phyloP scores from a whole-genome alignment of 2,888 invertebrate genomes.

The Hoplodrina ambigua region DNA sequence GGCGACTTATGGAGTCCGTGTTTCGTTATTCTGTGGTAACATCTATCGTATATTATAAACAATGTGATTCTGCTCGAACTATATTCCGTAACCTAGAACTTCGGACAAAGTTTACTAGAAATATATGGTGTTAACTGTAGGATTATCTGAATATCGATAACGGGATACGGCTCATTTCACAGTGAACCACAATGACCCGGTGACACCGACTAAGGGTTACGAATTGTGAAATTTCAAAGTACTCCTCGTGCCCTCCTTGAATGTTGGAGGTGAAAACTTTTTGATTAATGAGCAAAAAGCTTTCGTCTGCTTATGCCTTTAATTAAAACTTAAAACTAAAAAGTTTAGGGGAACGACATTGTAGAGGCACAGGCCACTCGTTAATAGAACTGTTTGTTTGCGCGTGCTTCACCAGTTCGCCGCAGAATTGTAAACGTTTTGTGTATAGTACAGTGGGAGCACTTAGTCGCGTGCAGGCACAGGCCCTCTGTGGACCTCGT shows the following conservation, averaged over 20 bases:
- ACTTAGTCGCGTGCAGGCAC: constrained; percentile 65
- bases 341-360: constrained; percentile 59
- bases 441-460: constrained; percentile 60
- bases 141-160: constrained; percentile 36
- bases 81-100: constrained; percentile 19
- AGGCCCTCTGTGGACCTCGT: constrained; percentile 54
- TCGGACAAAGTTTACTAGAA: constrained; percentile 3
- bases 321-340: constrained; percentile 72
- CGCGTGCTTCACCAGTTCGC: constrained; percentile 37
- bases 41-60: constrained; percentile 38
- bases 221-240: constrained; percentile 64
- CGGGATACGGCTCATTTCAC: constrained; percentile 31
- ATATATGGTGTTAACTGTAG: not conserved
- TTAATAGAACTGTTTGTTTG: constrained; percentile 65
- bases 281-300: constrained; percentile 69
- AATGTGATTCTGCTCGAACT: constrained; percentile 30
- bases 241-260: constrained; percentile 60
- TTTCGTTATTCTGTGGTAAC: constrained; percentile 36
- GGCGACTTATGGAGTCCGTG: constrained; percentile 61
- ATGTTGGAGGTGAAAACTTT: constrained; percentile 64
- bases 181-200: constrained; percentile 38
- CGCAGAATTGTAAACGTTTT: constrained; percentile 52
- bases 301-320: constrained; percentile 68
- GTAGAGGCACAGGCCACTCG: constrained; percentile 53
- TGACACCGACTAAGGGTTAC: constrained; percentile 58